A percentile compares a stretch with the other conserved stretches of the same genome.
These are phyloP conservation scores for Flexamia atlantica DNA, from an alignment of 2,888 invertebrate genomes.

Conservation along the genomic window DNA sequence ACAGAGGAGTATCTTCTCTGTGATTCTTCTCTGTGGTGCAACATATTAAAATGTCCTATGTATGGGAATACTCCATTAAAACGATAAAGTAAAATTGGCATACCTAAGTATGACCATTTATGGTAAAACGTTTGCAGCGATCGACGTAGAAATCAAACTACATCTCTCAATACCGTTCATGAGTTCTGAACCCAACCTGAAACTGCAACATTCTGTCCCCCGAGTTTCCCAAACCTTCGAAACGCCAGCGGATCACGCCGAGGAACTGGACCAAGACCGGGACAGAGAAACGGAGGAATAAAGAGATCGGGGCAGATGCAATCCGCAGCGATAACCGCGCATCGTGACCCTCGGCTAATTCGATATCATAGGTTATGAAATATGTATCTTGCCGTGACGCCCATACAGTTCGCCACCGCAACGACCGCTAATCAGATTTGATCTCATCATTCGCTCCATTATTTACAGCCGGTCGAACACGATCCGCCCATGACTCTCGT, in stretches of 20 bases:
- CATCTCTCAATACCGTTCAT: too few relatives aligned
- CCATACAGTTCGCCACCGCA: conserved; percentile 37
- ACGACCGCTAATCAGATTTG: conserved; percentile 48
- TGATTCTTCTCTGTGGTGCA: too few relatives aligned
- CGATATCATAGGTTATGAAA: conserved; percentile 57
- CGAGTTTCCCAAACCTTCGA: conserved; percentile 12
- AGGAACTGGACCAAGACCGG: not conserved
- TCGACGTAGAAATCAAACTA: too few relatives aligned
- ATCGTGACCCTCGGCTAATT: conserved; percentile 52
- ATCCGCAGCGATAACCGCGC: conserved; percentile 7
- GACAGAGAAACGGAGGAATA: conserved; percentile 23
- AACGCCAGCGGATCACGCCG: not conserved
- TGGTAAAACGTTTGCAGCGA: too few relatives aligned
- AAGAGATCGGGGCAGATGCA: conserved; percentile 48
- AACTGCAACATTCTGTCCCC: too few relatives aligned
- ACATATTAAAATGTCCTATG: too few relatives aligned
- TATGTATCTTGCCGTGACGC: conserved; percentile 50
- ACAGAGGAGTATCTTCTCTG: too few relatives aligned
- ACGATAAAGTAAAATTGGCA: too few relatives aligned
- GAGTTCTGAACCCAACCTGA: too few relatives aligned
- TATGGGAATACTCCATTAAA: too few relatives aligned
- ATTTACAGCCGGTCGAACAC: conserved; percentile 36
- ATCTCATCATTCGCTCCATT: conserved; percentile 54
- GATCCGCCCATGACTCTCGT: conserved; percentile 45
- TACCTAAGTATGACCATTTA: too few relatives aligned